Conservation (phyloP, 1,140 invertebrate species). For the Drosophila cardini region DNA sequence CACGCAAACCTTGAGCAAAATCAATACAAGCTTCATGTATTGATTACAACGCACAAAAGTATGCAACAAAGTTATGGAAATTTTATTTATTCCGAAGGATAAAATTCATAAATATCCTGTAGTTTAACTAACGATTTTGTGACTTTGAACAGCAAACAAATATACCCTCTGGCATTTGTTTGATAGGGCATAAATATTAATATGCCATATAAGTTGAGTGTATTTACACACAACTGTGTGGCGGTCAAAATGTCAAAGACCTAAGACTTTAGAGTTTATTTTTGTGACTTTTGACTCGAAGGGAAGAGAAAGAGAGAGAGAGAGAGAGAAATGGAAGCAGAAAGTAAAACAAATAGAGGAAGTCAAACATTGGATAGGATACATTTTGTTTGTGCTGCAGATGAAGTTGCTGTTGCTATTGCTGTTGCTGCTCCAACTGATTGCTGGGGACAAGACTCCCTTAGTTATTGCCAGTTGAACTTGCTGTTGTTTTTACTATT, state of each 20-base stretch:
- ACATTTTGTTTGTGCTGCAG: slow-evolving; percentile 53
- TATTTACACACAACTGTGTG: slow-evolving; percentile 38
- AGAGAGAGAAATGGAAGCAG: slow-evolving; percentile 12
- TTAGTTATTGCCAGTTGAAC: slow-evolving; percentile 42
- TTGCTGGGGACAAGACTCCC: slow-evolving; percentile 32
- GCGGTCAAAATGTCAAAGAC: slow-evolving; percentile 43
- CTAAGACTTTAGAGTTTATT: slow-evolving; percentile 37
- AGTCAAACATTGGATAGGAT: slow-evolving; percentile 50
- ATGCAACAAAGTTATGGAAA: slow-evolving; percentile 32
- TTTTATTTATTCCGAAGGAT: too few species aligned
- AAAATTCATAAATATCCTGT: too few species aligned
- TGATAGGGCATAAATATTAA: slow-evolving; percentile 25
- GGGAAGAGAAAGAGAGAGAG: not conserved
- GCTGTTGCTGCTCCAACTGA: slow-evolving; percentile 20
- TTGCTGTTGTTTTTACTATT: slow-evolving; percentile 31
- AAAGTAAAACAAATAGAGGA: slow-evolving; percentile 52
- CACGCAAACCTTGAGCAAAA: slow-evolving; percentile 55
- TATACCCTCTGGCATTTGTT: slow-evolving; percentile 8
- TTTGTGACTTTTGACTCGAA: slow-evolving; percentile 24
- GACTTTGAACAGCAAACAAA: not conserved
- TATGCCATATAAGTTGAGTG: slow-evolving; percentile 24
- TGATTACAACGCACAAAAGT: slow-evolving; percentile 39
- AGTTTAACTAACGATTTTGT: not conserved
- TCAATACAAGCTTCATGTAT: slow-evolving; percentile 42
- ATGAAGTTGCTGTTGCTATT: slow-evolving; percentile 28